phyloP scores from a whole-genome alignment of 2,797 vertebrate species.

The Chromobotia macracanthus region DNA sequence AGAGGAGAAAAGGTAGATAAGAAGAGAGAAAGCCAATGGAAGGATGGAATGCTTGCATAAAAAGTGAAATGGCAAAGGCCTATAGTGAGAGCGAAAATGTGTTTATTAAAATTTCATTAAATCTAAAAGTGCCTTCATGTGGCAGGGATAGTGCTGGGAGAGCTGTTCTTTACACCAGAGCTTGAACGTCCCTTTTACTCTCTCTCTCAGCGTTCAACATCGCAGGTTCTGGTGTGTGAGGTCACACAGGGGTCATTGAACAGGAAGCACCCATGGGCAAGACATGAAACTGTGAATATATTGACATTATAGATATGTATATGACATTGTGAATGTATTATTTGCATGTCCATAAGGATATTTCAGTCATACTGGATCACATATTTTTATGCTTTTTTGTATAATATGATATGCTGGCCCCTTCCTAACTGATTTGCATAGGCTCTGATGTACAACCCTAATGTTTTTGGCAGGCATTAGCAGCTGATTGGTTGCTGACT shows the following conservation, averaged over 20 bases:
- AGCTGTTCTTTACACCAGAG: slow-evolving; percentile 9
- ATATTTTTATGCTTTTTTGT: background rate
- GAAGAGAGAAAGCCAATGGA: slow-evolving; percentile 4
- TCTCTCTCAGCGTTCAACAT: background rate
- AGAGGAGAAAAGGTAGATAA: background rate
- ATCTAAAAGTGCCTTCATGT: slow-evolving; percentile 32
- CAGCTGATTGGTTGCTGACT: too few species aligned
- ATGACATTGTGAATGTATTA: background rate
- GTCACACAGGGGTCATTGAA: background rate
- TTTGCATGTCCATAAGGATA: background rate
- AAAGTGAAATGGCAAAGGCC: slow-evolving; percentile 16
- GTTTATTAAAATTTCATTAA: slow-evolving; percentile 52
- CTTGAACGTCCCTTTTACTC: background rate
- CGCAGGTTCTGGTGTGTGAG: background rate
- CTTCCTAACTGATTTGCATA: background rate
- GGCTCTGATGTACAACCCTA: background rate
- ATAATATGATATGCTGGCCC: background rate
- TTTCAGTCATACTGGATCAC: background rate
- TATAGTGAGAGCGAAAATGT: slow-evolving; percentile 26
- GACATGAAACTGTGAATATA: background rate
- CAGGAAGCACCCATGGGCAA: background rate
- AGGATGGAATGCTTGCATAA: slow-evolving; percentile 2
- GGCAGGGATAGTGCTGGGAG: slow-evolving; percentile 15
- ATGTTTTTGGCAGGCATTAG: too few species aligned
- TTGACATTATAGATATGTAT: background rate